These are phyloP conservation scores for Sternotherus odoratus DNA, from an alignment of 2,797 vertebrate genomes.

Conservation along the genomic window DNA sequence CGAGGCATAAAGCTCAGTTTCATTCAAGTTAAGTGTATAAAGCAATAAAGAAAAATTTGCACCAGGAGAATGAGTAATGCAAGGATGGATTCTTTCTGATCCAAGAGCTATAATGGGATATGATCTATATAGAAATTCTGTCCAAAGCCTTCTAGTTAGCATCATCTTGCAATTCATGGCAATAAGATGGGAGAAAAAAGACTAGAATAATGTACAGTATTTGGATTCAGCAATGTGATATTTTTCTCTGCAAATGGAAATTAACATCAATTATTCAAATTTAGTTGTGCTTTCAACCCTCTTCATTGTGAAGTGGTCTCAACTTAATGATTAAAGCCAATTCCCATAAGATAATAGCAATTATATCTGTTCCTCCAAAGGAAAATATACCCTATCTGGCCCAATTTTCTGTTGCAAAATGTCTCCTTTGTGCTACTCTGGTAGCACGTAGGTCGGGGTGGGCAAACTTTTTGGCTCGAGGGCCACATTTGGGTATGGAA, in stretches of 20 bases:
- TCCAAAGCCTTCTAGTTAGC: not conserved
- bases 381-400: constrained; percentile 55
- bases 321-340: constrained; percentile 59
- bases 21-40: constrained; percentile 80
- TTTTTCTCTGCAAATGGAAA: constrained; percentile 62
- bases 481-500: too few species aligned
- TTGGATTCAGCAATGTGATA: constrained; percentile 51
- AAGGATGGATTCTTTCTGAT: constrained; percentile 60
- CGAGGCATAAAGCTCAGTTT: constrained; percentile 76
- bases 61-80: constrained; percentile 68
- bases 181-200: constrained; percentile 39
- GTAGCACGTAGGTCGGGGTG: not conserved
- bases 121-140: constrained; percentile 57
- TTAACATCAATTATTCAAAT: constrained; percentile 64
- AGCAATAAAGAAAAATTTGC: constrained; percentile 78
- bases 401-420: constrained; percentile 49
- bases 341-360: constrained; percentile 71
- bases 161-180: constrained; percentile 37
- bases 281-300: constrained; percentile 63
- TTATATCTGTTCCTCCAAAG: constrained; percentile 69
- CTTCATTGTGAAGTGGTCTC: constrained; percentile 69
- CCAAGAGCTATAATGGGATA: constrained; percentile 58
- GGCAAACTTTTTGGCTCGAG: too few species aligned
- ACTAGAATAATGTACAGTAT: constrained; percentile 54
- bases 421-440: constrained; percentile 37